Conservation (phyloP, 2,113 vertebrate genomes). For the Equus przewalskii region DNA sequence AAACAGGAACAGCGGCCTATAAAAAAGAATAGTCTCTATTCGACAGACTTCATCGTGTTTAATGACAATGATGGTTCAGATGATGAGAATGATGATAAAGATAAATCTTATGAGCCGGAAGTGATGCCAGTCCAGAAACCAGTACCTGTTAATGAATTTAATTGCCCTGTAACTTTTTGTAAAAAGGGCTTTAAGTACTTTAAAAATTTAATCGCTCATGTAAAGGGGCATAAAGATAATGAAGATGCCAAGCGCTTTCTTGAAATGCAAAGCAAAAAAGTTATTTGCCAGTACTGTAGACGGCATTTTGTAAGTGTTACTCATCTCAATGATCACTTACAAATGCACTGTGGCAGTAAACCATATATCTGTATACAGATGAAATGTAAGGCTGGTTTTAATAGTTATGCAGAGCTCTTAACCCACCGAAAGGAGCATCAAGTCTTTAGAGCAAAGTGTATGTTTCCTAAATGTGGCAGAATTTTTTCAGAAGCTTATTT, state of each 20-base stretch:
- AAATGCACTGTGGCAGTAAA: conserved; percentile 97
- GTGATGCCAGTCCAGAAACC: conserved; percentile 84
- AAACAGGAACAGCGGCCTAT: conserved; percentile 90
- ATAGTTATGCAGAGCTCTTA: conserved; percentile 95
- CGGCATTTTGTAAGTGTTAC: conserved; percentile 96
- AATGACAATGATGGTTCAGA: conserved; percentile 88
- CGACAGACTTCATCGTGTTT: conserved; percentile 90
- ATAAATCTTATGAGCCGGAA: conserved; percentile 89
- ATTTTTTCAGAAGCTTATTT: conserved; percentile 96
- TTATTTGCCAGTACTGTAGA: conserved; percentile 98
- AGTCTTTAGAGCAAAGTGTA: conserved; percentile 95
- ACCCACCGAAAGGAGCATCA: conserved; percentile 94
- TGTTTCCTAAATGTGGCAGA: conserved; percentile 97
- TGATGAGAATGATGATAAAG: conserved; percentile 89
- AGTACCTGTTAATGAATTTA: conserved; percentile 91
- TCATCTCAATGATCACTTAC: conserved; percentile 97
- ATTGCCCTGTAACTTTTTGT: conserved; percentile 95
- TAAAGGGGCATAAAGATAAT: conserved; percentile 94
- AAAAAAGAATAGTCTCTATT: conserved; percentile 91
- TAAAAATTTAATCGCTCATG: conserved; percentile 96
- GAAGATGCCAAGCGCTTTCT: conserved; percentile 97
- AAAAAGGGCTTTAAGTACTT: conserved; percentile 97
- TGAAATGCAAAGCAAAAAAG: conserved; percentile 98
- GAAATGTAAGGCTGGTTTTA: conserved; percentile 97
- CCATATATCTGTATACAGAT: conserved; percentile 99